Base-by-base conservation (phyloP, 2,888 invertebrate species). In the Tetanocera ferruginea region DNA sequence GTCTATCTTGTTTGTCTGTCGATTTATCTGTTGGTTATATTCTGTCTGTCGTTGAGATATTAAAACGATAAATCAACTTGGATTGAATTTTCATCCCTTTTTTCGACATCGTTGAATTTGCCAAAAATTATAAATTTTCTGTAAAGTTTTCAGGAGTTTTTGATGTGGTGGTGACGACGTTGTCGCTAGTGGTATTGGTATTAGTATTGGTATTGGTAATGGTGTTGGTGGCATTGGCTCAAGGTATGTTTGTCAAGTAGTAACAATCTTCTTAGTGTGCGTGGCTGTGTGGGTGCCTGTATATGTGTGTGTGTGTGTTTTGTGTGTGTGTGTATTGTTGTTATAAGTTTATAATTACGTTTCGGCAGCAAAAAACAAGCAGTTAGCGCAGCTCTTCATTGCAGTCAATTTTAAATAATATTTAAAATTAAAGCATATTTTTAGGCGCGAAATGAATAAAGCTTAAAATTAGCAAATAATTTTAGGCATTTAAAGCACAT, bases 61-160 rank as follows among this genome's bases (percentile, higher is more conserved):
- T 86, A 86, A 86, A 86, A 86, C 86, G 83, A 86, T 86, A 86
- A 86, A 86, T 86, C 86, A 86, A 86, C 82, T 85, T 84, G 80
- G 79, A 78, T 84, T 84, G 85, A 84, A 86, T 85, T 82, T 86
- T 82, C 83, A 82, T 83, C 85, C 80, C 80, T 80, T 81, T 78
- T 77, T 79, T 75, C 76, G 62, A 71, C 69, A 69, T 51, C 57
- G 51, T 66, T 77, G 78, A 77, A 78, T 81, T 75, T 77, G 79
- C 81, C 78, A 78, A 81, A 80, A 81, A 81, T 81, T 81, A 78
- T 78, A 78, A 81, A 80, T 77, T 73, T 72, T 76, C 60, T 76
- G 5, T 49, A 78, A 79, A 79, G 74, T 71, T 77, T 77, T 67
- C 70, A 67, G 37, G 75, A 55, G 37, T 60, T 57, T 34, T 60